Evolutionary conservation across 2,113 vertebrate species (phyloP).

Genomic region (Periophthalmodon schlosseri): DNA sequence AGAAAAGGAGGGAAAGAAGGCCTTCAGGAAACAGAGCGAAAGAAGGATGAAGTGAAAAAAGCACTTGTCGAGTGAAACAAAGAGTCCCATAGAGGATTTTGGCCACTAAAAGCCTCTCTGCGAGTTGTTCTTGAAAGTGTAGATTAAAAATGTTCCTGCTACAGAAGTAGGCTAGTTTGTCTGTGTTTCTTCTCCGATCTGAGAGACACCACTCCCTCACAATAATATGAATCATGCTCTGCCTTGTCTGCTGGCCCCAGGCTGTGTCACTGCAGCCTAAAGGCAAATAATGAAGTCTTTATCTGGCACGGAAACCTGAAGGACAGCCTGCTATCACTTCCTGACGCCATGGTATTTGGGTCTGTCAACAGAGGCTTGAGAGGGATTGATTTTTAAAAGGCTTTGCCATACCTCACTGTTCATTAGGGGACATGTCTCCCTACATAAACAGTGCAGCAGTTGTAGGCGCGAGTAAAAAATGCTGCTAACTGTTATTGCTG

Average conservation of each 20-base stretch:
- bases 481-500: background rate
- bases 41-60: conserved; percentile 53
- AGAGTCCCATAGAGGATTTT: conserved; percentile 69
- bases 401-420: background rate
- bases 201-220: conserved; percentile 59
- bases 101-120: conserved; percentile 39
- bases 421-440: background rate
- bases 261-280: conserved; percentile 31
- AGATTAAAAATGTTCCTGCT: conserved; percentile 15
- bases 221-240: conserved; percentile 64
- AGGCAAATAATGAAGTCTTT: conserved; percentile 57
- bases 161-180: conserved; percentile 33
- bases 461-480: background rate
- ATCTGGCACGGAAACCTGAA: conserved; percentile 60
- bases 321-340: conserved; percentile 53
- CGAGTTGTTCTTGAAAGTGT: conserved; percentile 43
- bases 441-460: background rate
- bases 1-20: conserved; percentile 61
- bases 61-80: conserved; percentile 66
- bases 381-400: conserved; percentile 33
- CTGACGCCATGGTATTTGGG: conserved; percentile 50
- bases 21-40: conserved; percentile 48
- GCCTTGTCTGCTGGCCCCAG: conserved; percentile 58
- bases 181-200: conserved; percentile 22
- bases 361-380: conserved; percentile 55